phyloP scores from a whole-genome alignment of 1,140 invertebrate species.

The Lanistes nyassanus region DNA sequence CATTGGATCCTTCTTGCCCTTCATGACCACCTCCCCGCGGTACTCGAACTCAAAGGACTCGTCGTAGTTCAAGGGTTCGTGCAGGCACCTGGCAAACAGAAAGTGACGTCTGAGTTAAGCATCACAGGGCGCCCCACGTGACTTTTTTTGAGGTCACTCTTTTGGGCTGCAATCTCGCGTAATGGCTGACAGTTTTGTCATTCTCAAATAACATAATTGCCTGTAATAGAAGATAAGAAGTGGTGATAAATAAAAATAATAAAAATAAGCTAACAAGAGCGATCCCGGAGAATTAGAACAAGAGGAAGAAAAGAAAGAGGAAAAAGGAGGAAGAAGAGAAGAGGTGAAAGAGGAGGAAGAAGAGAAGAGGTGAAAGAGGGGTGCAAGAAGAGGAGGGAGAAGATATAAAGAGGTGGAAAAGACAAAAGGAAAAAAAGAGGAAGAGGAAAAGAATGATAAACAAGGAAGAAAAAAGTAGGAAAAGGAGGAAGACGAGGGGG shows the following conservation, averaged over 20 bases:
- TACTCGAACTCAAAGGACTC: conserved; percentile 87
- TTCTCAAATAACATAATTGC: no score
- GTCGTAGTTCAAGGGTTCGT: conserved; percentile 84
- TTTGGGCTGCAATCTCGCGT: no score
- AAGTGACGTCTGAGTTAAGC: neutral
- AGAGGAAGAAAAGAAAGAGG: no score
- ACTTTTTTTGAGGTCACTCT: no score
- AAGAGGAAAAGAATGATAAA: conserved; percentile 37
- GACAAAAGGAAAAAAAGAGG: conserved; percentile 31
- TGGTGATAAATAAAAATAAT: no score
- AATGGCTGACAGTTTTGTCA: no score
- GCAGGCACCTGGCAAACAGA: conserved; percentile 78
- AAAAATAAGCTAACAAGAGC: no score
- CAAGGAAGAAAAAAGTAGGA: conserved; percentile 23
- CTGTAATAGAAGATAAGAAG: no score
- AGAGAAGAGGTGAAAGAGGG: neutral
- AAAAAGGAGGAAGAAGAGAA: no score
- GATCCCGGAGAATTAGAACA: no score
- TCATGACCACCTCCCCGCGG: conserved; percentile 90
- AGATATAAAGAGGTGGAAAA: conserved; percentile 13
- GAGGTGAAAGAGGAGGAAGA: neutral
- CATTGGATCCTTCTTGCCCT: conserved; percentile 95
- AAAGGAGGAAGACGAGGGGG: conserved; percentile 10
- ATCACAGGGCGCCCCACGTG: neutral
- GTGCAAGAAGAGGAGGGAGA: neutral